Evolutionary conservation across 2,113 vertebrate species (phyloP).

Genomic region (Meriones unguiculatus): DNA sequence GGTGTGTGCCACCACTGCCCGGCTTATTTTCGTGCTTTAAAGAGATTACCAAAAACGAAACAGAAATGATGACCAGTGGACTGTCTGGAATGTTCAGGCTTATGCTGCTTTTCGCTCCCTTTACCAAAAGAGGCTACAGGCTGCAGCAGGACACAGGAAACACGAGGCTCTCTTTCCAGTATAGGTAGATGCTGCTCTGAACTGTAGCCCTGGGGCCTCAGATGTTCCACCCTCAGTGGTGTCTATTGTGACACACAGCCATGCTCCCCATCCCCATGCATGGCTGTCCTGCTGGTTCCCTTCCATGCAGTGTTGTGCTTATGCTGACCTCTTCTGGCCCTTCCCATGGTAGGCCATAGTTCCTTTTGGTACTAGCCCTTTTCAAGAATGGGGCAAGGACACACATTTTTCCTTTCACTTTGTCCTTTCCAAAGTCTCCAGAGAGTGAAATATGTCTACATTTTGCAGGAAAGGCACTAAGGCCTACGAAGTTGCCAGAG

Average conservation of each 20-base stretch:
- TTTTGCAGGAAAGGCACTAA: background rate
- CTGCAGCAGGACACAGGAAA: too few relatives aligned
- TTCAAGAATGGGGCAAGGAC: background rate
- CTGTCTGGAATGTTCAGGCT: background rate
- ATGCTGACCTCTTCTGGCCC: background rate
- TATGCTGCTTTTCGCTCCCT: background rate
- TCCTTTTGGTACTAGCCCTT: background rate
- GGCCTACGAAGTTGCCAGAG: background rate
- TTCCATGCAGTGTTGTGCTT: background rate
- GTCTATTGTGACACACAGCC: too few relatives aligned
- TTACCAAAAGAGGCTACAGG: background rate
- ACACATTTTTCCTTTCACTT: background rate
- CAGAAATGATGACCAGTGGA: background rate
- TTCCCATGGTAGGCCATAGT: background rate
- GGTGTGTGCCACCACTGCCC: background rate
- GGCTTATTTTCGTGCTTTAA: background rate
- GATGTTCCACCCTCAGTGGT: fast-evolving
- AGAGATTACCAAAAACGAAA: background rate
- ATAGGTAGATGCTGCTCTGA: background rate
- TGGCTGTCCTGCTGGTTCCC: fast-evolving
- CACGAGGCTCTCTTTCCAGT: background rate
- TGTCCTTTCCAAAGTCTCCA: background rate
- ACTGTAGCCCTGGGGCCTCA: background rate
- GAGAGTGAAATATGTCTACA: background rate
- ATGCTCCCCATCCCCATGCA: background rate